Evolutionary conservation across 1,140 invertebrate species (phyloP), one percentile per base, ranked within the genome.

Genomic region (Magallana angulata): DNA sequence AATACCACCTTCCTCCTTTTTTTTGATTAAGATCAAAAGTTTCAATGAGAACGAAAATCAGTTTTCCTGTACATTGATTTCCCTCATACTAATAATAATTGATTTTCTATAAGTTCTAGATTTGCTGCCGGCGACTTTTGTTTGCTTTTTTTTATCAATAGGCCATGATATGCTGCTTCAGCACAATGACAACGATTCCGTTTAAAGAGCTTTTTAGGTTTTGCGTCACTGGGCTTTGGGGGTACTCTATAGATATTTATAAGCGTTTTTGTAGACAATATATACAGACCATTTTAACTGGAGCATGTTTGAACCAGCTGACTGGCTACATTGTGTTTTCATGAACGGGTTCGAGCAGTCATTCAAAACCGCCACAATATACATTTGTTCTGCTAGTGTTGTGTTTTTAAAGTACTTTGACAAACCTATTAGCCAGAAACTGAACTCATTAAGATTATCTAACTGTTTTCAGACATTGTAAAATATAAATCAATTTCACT

Each of bases 241-340:
- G 68, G 68, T 76, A 36, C 24, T 30, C 68, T 30, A 76, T 76
- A 76, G 8, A 12, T 18, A 30, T 76, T 30, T 30, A 76, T 30
- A 30, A 36, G 24, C 68, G 36, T 76, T 76, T 48, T 24, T 8
- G 24, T 30, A 36, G 24, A 76, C 12, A 76, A 8, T 76, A 48
- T 48, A 76, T 30, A 76, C 24, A 76, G 68, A 18, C 18, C 68
- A 76, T 76, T 76, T 18, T 76, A 76, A 76, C 68, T 76, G 14
- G 68, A 76, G 68, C 68, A 76, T 76, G 68, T 76, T 76, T 12
- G 24, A 76, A 36, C 68, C 68, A 76, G 68, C 24, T 76, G 68
- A 76, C 68, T 24, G 36, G 24, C 24, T 76, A 30, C 24, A 76
- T 76, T 76, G 68, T 76, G 68, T 76, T 76, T 24, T 48, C 68